A percentile compares a stretch with the other conserved stretches of the same genome.
Conservation (phyloP, 2,113 vertebrate species). For the Prionailurus bengalensis region DNA sequence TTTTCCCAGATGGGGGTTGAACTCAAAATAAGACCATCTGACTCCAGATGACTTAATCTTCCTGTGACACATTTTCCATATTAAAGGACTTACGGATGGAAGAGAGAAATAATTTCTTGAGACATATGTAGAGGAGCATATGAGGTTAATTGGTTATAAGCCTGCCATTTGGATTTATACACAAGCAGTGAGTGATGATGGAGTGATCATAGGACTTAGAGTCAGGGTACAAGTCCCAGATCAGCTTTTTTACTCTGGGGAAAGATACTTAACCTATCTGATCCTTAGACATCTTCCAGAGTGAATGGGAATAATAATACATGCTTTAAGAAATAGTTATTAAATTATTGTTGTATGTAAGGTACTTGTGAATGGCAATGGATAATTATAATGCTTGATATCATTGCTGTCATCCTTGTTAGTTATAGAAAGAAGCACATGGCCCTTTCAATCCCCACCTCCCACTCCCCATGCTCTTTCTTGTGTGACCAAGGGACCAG, state of each 20-base stretch:
- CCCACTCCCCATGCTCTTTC: not conserved
- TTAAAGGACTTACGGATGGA: not conserved
- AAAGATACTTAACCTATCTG: not conserved
- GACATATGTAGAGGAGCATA: conserved; percentile 16
- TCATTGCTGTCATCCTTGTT: not conserved
- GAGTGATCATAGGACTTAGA: not conserved
- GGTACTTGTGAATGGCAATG: not conserved
- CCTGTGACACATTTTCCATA: not conserved
- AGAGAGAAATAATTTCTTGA: conserved; percentile 35
- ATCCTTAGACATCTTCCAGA: not conserved
- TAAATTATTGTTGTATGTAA: not conserved
- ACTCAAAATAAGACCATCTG: not conserved
- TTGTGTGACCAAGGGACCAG: conserved; percentile 8
- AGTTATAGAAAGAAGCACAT: not conserved
- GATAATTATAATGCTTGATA: not conserved
- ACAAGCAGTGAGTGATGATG: not conserved
- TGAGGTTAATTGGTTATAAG: conserved; percentile 42
- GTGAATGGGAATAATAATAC: not conserved
- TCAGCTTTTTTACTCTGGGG: not conserved
- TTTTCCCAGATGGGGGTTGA: not conserved
- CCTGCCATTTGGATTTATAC: conserved; percentile 21
- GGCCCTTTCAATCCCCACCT: not conserved
- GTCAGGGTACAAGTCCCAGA: not conserved
- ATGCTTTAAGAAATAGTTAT: not conserved
- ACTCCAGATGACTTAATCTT: not conserved